phyloP scores from a whole-genome alignment of 2,888 invertebrate genomes.

The Tuberolachnus salignus region DNA sequence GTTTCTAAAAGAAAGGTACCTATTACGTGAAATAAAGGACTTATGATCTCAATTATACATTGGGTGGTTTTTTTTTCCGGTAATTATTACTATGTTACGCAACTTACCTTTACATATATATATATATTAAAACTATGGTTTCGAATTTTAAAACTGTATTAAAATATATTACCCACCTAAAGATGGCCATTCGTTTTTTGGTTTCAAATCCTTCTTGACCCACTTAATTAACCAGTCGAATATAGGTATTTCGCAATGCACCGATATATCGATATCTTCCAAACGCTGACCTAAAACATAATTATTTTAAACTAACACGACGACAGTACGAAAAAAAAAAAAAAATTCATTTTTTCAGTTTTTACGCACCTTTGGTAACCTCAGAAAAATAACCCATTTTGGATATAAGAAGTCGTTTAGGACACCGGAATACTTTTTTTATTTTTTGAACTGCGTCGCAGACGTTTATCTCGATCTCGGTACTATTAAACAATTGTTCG shows the following conservation, averaged over 20 bases:
- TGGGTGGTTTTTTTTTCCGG: too few species aligned
- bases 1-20: too few species aligned
- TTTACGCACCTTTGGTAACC: conserved; percentile 76
- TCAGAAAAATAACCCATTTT: conserved; percentile 97
- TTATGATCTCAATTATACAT: too few species aligned
- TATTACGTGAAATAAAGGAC: too few species aligned
- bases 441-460: conserved; percentile 91
- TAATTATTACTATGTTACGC: too few species aligned
- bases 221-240: conserved; percentile 97
- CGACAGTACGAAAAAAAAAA: background rate
- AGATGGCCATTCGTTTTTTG: conserved; percentile 71
- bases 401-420: conserved; percentile 80
- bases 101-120: too few species aligned
- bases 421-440: conserved; percentile 87
- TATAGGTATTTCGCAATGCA: conserved; percentile 93
- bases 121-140: too few species aligned
- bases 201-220: conserved; percentile 79
- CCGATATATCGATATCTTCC: conserved; percentile 94
- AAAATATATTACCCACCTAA: conserved; percentile 59
- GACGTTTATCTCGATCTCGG: conserved; percentile 90
- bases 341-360: background rate
- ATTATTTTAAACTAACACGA: conserved; percentile 22
- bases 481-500: conserved; percentile 63
- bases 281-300: conserved; percentile 69
- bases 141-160: background rate